Percentiles rank a stretch among this genome's conserved stretches.
phyloP scores from a whole-genome alignment of 2,888 invertebrate genomes.

The Drosophila gaucha region DNA sequence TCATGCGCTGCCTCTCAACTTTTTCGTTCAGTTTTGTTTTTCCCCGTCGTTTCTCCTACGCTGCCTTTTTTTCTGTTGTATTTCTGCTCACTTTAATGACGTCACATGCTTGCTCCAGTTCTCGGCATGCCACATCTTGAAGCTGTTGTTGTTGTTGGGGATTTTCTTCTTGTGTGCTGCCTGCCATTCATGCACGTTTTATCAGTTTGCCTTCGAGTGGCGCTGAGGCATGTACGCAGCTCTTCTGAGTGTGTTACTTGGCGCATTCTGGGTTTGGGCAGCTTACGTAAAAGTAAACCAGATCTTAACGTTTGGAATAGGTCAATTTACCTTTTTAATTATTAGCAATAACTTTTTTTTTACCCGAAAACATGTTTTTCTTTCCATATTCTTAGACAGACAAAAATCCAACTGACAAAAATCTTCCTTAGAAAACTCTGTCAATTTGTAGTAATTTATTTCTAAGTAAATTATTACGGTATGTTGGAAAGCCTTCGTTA shows the following conservation, averaged over 20 bases:
- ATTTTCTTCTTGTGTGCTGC: slow-evolving; percentile 36
- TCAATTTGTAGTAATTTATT: too few relatives aligned
- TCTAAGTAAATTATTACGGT: too few relatives aligned
- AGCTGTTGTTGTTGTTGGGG: slow-evolving; percentile 19
- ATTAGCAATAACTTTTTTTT: too few relatives aligned
- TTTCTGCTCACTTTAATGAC: slow-evolving; percentile 56
- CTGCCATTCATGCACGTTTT: slow-evolving; percentile 75
- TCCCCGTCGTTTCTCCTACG: slow-evolving; percentile 60
- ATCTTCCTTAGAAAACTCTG: too few relatives aligned
- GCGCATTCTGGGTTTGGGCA: slow-evolving; percentile 8
- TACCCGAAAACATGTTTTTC: too few relatives aligned
- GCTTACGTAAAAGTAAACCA: slow-evolving; percentile 42
- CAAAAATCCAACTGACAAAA: too few relatives aligned
- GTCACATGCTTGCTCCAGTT: slow-evolving; percentile 75
- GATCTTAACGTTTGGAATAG: slow-evolving; percentile 12
- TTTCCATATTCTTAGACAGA: too few relatives aligned
- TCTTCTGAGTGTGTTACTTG: slow-evolving; percentile 29
- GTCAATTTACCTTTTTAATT: slow-evolving; percentile 15
- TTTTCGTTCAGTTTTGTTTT: slow-evolving; percentile 79
- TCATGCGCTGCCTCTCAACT: slow-evolving; percentile 31
- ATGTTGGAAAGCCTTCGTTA: too few relatives aligned
- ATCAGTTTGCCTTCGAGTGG: slow-evolving; percentile 71
- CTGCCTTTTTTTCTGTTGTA: slow-evolving; percentile 14
- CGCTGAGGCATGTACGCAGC: slow-evolving; percentile 68
- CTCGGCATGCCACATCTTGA: slow-evolving; percentile 59